These are phyloP conservation scores for Acanthosepion esculentum DNA, from an alignment of 2,888 invertebrate genomes.

Conservation along the genomic window DNA sequence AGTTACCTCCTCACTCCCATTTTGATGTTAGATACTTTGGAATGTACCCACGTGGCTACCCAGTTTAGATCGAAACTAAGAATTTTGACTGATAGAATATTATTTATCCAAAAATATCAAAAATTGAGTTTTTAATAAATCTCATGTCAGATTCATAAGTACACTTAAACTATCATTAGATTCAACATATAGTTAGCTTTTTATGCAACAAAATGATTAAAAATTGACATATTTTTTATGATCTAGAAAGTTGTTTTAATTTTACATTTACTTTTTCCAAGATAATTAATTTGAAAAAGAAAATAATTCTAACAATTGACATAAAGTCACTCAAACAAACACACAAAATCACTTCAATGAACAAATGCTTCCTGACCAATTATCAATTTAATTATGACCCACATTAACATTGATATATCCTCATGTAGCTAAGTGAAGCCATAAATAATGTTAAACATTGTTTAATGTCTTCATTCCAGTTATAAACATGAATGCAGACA, in stretches of 20 bases:
- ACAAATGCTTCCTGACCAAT: not conserved
- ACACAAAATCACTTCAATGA: not conserved
- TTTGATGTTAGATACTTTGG: no score
- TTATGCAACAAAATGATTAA: not conserved
- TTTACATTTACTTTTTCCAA: not conserved
- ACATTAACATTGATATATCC: not conserved
- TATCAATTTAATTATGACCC: not conserved
- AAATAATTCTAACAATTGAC: not conserved
- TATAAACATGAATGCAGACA: not conserved
- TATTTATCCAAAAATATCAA: no score
- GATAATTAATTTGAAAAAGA: not conserved
- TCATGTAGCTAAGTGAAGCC: not conserved
- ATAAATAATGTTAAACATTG: not conserved
- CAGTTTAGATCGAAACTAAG: no score
- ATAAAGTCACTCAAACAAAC: not conserved
- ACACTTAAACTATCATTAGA: not conserved
- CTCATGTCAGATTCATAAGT: not conserved
- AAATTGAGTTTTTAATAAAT: no score
- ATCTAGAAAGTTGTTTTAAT: not conserved
- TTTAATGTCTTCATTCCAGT: not conserved
- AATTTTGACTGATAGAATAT: no score
- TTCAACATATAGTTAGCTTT: not conserved
- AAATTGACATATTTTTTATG: not conserved
- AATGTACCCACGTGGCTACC: no score
- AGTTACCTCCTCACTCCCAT: no score